These are phyloP conservation scores for Atrina japonica DNA, from an alignment of 2,888 invertebrate species.

Conservation along the genomic window DNA sequence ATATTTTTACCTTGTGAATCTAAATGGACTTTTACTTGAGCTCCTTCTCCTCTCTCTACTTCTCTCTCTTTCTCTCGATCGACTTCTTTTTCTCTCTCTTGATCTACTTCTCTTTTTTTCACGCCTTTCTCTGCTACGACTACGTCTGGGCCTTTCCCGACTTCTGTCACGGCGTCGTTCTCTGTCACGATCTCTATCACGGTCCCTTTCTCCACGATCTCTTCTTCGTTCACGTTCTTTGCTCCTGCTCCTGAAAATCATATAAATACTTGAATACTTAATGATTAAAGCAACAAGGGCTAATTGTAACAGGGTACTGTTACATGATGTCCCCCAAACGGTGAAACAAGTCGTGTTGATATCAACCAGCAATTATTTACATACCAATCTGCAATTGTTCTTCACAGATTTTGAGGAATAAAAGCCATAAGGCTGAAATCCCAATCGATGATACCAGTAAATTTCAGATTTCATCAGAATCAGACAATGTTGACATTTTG, in stretches of 20 bases:
- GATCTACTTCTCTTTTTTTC: conserved; percentile 69
- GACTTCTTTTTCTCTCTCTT: conserved; percentile 46
- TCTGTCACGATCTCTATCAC: conserved; percentile 29
- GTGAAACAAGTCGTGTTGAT: too few relatives aligned
- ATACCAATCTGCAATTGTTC: too few relatives aligned
- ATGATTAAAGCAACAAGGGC: too few relatives aligned
- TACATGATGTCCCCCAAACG: too few relatives aligned
- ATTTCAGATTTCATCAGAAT: too few relatives aligned
- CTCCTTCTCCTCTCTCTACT: conserved; percentile 60
- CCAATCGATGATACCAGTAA: too few relatives aligned
- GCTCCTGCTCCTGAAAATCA: conserved; percentile 24
- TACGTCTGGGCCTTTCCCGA: conserved; percentile 58
- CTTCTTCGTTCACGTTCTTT: conserved; percentile 59
- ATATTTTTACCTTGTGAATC: conserved; percentile 49
- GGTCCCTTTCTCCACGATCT: conserved; percentile 29
- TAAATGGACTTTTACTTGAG: conserved; percentile 68
- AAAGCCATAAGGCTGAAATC: too few relatives aligned
- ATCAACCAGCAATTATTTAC: neutral
- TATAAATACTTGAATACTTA: neutral
- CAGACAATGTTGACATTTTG: too few relatives aligned
- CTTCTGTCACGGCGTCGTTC: conserved; percentile 27
- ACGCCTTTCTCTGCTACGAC: conserved; percentile 46
- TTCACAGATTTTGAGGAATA: too few relatives aligned
- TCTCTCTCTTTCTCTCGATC: conserved; percentile 56
- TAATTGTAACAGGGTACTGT: too few relatives aligned